Base-by-base conservation (phyloP, 2,113 vertebrate genomes). In the Lethenteron reissneri region DNA sequence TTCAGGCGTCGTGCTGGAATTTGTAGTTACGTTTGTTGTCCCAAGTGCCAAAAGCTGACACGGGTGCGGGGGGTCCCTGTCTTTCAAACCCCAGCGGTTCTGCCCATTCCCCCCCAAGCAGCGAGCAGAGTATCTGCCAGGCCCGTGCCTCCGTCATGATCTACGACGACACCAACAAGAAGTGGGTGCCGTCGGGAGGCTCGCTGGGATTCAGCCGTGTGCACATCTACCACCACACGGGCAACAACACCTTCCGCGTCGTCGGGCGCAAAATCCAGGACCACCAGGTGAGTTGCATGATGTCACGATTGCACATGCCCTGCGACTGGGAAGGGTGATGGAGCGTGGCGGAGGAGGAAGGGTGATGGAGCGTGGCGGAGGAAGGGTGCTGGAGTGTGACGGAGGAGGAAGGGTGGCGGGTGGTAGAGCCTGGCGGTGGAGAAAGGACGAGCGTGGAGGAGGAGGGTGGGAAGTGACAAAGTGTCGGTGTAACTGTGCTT, bases 51-150 rank as follows among this genome's bases (percentile, higher is more conserved):
- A 41, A 41, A 41, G 41, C 41, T 41, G 4, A 41, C 41, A 41
- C 41, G 41, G 41, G 41, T 41, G 41, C 41, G 41, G 41, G 41
- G 41, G 41, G 41, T 41, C 41, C 41, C 41, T 41, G 41, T 41
- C 41, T 41, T 41, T 41, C 41, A 41, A 41, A 41, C 41, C 41
- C 41, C 41, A 41, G 41, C 41, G 41, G 41, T 73, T 41, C 71
- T 14, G 21, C n/a, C 15, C 71, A 71, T 64, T n/a, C 41, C 25
- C 71, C 0, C 78, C 57, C 77, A 75, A 74, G 75, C 83, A 97
- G 94, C 80, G 94, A 97, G 81, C 94, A 99, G 84, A 99, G 94
- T 78, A 99, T 97, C 84, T 97, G 94, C 83, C 94, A 97, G 84
- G 94, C 94, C 13, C 85, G 92, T 80, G 92, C 94, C 75, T 92